These are phyloP conservation scores for Myotis findleyi DNA, from an alignment of 2,797 vertebrate species.

Conservation along the genomic window DNA sequence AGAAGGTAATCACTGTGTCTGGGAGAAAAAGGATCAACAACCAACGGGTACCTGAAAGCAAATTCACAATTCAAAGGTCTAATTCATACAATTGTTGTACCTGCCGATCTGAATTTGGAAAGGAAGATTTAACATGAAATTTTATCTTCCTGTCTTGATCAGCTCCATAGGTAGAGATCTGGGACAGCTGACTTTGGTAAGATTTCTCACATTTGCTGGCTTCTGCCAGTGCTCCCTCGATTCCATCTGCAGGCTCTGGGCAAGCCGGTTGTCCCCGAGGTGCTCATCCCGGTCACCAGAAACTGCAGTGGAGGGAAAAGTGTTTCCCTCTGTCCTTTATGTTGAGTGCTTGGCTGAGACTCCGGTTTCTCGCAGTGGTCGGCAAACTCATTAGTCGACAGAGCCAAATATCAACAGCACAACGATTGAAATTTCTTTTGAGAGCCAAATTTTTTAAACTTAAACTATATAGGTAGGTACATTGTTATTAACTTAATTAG, in stretches of 20 bases:
- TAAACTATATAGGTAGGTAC: too few species aligned
- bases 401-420: too few species aligned
- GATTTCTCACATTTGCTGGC: not conserved
- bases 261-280: not conserved
- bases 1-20: not conserved
- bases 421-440: too few species aligned
- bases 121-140: not conserved
- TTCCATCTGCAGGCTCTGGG: not conserved
- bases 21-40: not conserved
- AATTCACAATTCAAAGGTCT: not conserved
- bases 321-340: not conserved
- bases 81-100: not conserved
- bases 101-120: not conserved
- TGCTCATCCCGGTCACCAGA: not conserved
- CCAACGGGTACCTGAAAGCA: not conserved
- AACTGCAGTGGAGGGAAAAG: not conserved
- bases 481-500: too few species aligned
- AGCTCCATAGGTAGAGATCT: not conserved
- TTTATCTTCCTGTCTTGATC: not conserved
- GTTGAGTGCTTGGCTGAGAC: not conserved
- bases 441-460: too few species aligned
- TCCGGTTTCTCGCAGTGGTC: not conserved
- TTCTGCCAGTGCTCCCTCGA: not conserved
- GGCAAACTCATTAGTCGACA: too few species aligned
- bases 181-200: not conserved